A percentile compares a stretch with the other conserved stretches of the same genome.
phyloP scores from a whole-genome alignment of 2,113 vertebrate species.

The Phalacrocorax aristotelis region DNA sequence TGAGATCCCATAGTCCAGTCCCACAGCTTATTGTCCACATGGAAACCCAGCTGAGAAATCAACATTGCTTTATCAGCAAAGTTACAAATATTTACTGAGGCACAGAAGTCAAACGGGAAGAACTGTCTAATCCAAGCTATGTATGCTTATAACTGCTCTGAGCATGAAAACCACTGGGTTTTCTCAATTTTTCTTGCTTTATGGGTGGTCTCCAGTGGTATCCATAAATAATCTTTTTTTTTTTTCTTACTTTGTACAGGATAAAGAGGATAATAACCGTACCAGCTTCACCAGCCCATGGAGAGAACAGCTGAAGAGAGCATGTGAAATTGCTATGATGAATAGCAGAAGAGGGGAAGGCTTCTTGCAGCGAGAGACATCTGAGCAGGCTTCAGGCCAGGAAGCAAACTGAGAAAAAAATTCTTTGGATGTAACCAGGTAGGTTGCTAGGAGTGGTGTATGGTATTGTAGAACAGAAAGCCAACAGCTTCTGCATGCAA shows the following conservation, averaged over 20 bases:
- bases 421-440: neutral
- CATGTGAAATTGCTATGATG: constrained; percentile 51
- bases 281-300: constrained; percentile 28
- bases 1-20: neutral
- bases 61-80: constrained; percentile 27
- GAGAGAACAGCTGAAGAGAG: constrained; percentile 66
- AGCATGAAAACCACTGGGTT: constrained; percentile 45
- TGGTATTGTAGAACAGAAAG: neutral
- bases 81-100: constrained; percentile 50
- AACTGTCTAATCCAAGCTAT: constrained; percentile 17
- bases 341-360: constrained; percentile 23
- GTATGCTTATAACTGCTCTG: constrained; percentile 7
- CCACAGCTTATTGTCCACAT: constrained; percentile 15
- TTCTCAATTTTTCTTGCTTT: constrained; percentile 18
- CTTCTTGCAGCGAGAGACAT: neutral
- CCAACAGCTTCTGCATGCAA: neutral
- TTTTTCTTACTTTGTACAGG: neutral
- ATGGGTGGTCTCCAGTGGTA: constrained; percentile 48
- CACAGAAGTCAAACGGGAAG: constrained; percentile 33
- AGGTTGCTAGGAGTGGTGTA: neutral
- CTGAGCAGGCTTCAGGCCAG: neutral
- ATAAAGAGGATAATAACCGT: constrained; percentile 34
- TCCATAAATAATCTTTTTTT: constrained; percentile 22
- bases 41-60: constrained; percentile 35
- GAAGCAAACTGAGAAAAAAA: neutral